Evolutionary conservation across 1,140 invertebrate species (phyloP).

Genomic region (Zaprionus lachaisei): DNA sequence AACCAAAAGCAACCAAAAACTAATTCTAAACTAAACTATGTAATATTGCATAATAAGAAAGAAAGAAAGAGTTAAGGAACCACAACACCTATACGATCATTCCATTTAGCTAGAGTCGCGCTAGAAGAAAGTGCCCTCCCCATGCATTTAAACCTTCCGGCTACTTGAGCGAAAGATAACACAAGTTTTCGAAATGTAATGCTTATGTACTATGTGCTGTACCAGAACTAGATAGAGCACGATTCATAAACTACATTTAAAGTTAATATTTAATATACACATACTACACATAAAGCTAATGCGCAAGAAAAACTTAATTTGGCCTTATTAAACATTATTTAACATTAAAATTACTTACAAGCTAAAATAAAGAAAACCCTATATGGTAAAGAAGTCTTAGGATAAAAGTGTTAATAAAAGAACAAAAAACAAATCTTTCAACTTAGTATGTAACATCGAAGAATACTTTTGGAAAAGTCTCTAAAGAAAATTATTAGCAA

Average conservation of each 20-base stretch:
- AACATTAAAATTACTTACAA: conserved; percentile 58
- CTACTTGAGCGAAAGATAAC: conserved; percentile 53
- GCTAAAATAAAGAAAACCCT: conserved; percentile 15
- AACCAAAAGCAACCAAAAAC: not conserved
- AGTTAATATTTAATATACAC: conserved; percentile 57
- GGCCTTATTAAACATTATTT: conserved; percentile 82
- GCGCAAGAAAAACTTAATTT: conserved; percentile 71
- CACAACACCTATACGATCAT: conserved; percentile 76
- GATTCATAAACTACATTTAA: conserved; percentile 47
- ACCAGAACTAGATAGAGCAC: conserved; percentile 11
- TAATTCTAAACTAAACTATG: not conserved
- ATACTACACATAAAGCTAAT: conserved; percentile 47
- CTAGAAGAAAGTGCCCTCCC: conserved; percentile 51
- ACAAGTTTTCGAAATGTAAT: conserved; percentile 40
- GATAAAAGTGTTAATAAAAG: conserved; percentile 45
- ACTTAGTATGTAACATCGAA: conserved; percentile 23
- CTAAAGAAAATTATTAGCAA: conserved; percentile 68
- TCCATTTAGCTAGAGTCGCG: conserved; percentile 74
- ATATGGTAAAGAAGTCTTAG: conserved; percentile 39
- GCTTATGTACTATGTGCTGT: conserved; percentile 20
- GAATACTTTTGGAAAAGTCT: conserved; percentile 72
- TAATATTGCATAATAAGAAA: conserved; percentile 24
- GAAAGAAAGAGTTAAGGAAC: conserved; percentile 27
- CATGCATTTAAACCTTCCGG: conserved; percentile 76
- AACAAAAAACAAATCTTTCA: conserved; percentile 42